Percentiles rank a stretch among this genome's conserved stretches.
Conservation (phyloP, 2,113 vertebrate species). For the Ranitomeya imitator region DNA sequence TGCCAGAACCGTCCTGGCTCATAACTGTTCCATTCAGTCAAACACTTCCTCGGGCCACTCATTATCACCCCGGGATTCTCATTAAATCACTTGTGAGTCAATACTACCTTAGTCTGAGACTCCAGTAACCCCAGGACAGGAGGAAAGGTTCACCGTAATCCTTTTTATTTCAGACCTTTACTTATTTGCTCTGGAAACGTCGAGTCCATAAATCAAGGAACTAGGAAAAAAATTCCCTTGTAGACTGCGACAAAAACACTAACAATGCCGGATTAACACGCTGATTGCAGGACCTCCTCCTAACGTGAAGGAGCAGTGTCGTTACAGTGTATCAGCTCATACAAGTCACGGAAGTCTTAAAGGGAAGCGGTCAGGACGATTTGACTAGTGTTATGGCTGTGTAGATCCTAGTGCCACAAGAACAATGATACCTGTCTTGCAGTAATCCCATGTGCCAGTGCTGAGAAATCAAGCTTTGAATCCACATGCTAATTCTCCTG, state of each 20-base stretch:
- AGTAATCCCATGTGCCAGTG: no score
- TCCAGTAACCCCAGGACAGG: constrained; percentile 33
- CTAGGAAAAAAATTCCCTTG: background rate
- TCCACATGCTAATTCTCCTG: no score
- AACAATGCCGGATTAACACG: background rate
- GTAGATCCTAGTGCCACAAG: no score
- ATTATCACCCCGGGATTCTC: constrained; percentile 45
- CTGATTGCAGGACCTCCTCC: background rate
- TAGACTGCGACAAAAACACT: background rate
- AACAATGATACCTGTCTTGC: no score
- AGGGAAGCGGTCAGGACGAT: no score
- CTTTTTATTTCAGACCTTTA: constrained; percentile 13
- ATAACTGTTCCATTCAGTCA: constrained; percentile 45
- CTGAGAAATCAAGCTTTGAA: no score
- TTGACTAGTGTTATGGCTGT: no score
- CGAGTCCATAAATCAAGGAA: background rate
- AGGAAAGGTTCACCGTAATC: constrained; percentile 16
- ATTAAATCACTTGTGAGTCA: constrained; percentile 49
- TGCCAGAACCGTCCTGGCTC: constrained; percentile 14
- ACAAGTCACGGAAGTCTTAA: background rate
- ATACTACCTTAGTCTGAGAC: constrained; percentile 9
- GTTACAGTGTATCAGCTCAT: background rate
- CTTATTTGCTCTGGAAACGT: constrained; percentile 12
- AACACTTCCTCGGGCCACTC: constrained; percentile 38
- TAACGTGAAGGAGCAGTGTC: background rate